A percentile compares a stretch with the other conserved stretches of the same genome.
These are phyloP conservation scores for Saccopteryx leptura DNA, from an alignment of 2,113 vertebrate genomes.

Conservation along the genomic window DNA sequence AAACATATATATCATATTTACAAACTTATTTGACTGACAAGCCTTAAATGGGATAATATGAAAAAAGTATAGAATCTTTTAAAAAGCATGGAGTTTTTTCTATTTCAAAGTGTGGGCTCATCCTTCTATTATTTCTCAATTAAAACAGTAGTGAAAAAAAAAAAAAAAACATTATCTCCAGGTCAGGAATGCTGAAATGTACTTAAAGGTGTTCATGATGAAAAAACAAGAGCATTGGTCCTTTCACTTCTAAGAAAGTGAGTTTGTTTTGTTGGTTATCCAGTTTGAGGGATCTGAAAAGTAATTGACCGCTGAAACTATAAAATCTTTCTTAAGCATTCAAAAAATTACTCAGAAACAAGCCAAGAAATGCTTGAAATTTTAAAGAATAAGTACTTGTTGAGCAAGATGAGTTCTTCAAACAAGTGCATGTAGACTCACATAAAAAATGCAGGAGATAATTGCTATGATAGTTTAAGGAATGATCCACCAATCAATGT, in stretches of 20 bases:
- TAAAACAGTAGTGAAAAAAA: slow-evolving; percentile 33
- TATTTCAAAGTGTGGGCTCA: neutral
- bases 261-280: slow-evolving; percentile 48
- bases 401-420: slow-evolving; percentile 47
- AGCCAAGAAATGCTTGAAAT: slow-evolving; percentile 45
- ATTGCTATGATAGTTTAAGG: neutral
- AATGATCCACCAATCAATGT: neutral
- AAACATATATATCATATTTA: too few relatives aligned
- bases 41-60: neutral
- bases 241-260: neutral
- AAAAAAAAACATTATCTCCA: slow-evolving; percentile 10
- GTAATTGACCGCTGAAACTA: neutral
- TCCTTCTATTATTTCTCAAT: slow-evolving; percentile 25
- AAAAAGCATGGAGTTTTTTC: slow-evolving; percentile 1
- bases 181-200: neutral
- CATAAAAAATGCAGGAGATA: slow-evolving; percentile 32
- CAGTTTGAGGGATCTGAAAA: slow-evolving; percentile 16
- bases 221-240: slow-evolving; percentile 19
- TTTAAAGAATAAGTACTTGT: slow-evolving; percentile 44
- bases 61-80: slow-evolving; percentile 46
- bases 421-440: neutral
- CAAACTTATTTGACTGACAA: neutral
- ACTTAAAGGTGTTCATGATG: neutral
- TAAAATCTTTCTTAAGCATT: slow-evolving; percentile 35
- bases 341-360: slow-evolving; percentile 45